Conservation (phyloP, 2,797 vertebrate genomes). For the Triplophysa bombifrons region DNA sequence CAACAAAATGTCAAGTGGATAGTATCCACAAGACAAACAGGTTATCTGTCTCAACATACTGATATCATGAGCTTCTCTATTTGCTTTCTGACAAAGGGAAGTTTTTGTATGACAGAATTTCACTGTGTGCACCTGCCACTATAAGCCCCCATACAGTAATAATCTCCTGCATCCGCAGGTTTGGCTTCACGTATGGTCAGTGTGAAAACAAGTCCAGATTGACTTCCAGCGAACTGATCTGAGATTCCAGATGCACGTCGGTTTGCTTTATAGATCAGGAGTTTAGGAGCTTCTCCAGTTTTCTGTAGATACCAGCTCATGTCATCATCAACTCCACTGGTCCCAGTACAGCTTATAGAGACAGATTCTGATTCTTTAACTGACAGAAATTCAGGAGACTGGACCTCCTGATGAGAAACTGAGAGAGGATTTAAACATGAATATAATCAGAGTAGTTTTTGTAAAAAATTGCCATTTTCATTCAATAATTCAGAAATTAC, state of each 20-base stretch:
- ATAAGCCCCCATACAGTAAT: background rate
- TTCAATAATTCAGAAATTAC: background rate
- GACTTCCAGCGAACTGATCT: constrained; percentile 27
- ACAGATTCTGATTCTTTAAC: constrained; percentile 23
- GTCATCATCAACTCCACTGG: rapidly evolving
- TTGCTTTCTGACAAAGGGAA: background rate
- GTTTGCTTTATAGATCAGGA: background rate
- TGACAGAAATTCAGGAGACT: constrained; percentile 26
- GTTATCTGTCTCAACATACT: too few relatives aligned
- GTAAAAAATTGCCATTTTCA: too few relatives aligned
- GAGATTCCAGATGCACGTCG: background rate
- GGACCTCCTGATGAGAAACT: constrained; percentile 33
- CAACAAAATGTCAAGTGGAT: too few relatives aligned
- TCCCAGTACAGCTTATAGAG: constrained; percentile 52
- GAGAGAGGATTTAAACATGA: background rate
- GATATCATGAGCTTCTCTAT: background rate
- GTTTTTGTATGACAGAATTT: constrained; percentile 21
- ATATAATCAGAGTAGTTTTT: background rate
- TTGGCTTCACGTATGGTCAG: constrained; percentile 27
- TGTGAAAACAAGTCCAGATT: constrained; percentile 4
- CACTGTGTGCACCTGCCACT: background rate
- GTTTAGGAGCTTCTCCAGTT: constrained; percentile 27
- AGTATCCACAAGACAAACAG: too few relatives aligned
- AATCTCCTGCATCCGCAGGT: constrained; percentile 17
- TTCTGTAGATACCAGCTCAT: constrained; percentile 57